Evolutionary conservation across 2,797 vertebrate species (phyloP).

Genomic region (Leptodactylus fallax): DNA sequence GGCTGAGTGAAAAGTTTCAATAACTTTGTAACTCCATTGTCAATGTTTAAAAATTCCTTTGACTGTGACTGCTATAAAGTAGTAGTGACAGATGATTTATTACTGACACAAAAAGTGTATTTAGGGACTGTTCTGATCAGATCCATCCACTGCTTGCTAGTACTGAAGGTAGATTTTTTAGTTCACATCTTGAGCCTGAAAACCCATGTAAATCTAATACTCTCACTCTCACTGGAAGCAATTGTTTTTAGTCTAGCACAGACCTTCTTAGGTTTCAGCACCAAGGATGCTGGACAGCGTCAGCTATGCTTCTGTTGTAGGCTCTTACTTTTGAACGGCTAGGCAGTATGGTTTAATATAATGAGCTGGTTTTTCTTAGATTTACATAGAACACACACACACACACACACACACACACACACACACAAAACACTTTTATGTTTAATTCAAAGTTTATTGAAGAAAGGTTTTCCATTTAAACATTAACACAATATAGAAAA

Average conservation of each 20-base stretch:
- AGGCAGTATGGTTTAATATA: no score
- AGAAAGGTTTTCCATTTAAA: no score
- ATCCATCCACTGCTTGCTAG: background rate
- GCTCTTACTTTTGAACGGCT: no score
- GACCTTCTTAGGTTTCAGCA: background rate
- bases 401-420: no score
- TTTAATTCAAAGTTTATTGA: no score
- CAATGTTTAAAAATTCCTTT: background rate
- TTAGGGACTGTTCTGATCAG: background rate
- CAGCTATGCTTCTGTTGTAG: background rate
- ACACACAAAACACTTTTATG: no score
- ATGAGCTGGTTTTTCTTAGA: no score
- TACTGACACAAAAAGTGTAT: background rate
- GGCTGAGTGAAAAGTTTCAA: background rate
- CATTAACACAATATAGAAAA: no score
- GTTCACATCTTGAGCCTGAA: background rate
- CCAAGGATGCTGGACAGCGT: background rate
- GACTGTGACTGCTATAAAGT: background rate
- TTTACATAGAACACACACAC: no score
- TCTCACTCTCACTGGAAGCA: background rate
- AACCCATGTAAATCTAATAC: background rate
- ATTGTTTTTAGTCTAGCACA: background rate
- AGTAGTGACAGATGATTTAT: background rate
- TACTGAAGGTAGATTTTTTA: background rate
- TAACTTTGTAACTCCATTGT: background rate